A percentile compares a stretch with the other conserved stretches of the same genome.
Evolutionary conservation across 2,797 vertebrate genomes (phyloP).

Genomic region (Carduelis carduelis): DNA sequence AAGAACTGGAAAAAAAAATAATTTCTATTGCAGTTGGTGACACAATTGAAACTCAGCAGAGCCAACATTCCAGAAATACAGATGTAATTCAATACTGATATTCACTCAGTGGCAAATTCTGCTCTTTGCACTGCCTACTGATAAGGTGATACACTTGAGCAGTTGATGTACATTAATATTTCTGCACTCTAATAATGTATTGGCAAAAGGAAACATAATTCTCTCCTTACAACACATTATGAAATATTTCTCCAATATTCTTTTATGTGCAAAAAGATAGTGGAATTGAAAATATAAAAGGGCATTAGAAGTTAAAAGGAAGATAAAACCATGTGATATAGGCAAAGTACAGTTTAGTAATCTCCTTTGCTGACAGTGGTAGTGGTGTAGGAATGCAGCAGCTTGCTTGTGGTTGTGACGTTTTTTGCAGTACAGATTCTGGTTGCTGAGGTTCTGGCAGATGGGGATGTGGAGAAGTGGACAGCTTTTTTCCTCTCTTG

Average conservation of each 20-base stretch:
- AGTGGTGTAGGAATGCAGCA: not conserved
- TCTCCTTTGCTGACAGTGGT: not conserved
- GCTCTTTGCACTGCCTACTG: not conserved
- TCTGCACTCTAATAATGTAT: not conserved
- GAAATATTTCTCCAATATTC: not conserved
- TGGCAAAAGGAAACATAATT: not conserved
- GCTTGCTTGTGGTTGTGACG: not conserved
- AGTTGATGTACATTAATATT: not conserved
- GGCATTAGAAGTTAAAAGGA: not conserved
- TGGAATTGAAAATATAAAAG: not conserved
- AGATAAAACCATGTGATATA: not conserved
- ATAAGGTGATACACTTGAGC: not conserved
- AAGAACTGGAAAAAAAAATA: not conserved
- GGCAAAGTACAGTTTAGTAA: not conserved
- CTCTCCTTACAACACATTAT: not conserved
- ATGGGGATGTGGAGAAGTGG: not conserved
- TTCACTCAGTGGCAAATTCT: not conserved
- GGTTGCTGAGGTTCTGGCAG: not conserved
- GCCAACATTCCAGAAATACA: not conserved
- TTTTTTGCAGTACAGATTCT: not conserved
- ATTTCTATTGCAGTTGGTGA: not conserved
- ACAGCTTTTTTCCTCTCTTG: not conserved
- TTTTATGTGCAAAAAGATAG: not conserved
- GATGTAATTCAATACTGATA: not conserved
- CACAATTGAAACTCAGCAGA: not conserved